A percentile compares a stretch with the other conserved stretches of the same genome.
phyloP scores from a whole-genome alignment of 2,113 vertebrate species.

The Nerophis ophidion region DNA sequence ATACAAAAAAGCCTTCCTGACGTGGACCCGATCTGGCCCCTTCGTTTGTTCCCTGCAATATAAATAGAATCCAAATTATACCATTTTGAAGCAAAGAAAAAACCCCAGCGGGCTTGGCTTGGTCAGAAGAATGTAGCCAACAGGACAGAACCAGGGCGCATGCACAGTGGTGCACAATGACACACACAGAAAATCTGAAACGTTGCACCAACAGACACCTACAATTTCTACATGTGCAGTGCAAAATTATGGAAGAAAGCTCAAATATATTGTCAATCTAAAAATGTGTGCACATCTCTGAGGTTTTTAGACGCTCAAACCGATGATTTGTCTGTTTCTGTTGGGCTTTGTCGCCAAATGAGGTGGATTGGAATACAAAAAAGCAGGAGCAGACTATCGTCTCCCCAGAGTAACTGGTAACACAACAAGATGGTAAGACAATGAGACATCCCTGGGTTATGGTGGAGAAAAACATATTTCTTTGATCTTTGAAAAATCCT shows the following conservation, averaged over 20 bases:
- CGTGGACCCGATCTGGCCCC: conserved; percentile 37
- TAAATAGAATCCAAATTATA: conserved; percentile 78
- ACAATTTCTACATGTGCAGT: conserved; percentile 31
- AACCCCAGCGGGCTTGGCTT: conserved; percentile 51
- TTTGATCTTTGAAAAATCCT: conserved; percentile 28
- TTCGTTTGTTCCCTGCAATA: conserved; percentile 53
- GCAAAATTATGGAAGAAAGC: conserved; percentile 13
- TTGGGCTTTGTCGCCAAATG: not conserved
- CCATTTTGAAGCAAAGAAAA: conserved; percentile 56
- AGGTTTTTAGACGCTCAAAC: conserved; percentile 7
- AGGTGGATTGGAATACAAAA: conserved; percentile 4
- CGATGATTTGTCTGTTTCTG: conserved; percentile 11
- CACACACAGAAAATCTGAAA: conserved; percentile 23
- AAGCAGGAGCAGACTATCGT: conserved; percentile 24
- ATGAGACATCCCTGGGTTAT: conserved; percentile 35
- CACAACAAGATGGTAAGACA: conserved; percentile 31
- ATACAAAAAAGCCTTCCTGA: conserved; percentile 31
- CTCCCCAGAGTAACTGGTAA: conserved; percentile 27
- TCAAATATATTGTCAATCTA: conserved; percentile 20
- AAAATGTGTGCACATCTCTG: conserved; percentile 11
- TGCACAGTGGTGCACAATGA: conserved; percentile 47
- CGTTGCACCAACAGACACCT: conserved; percentile 14
- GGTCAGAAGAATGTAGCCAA: conserved; percentile 60
- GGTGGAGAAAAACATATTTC: conserved; percentile 39
- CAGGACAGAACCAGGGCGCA: conserved; percentile 35